A percentile compares a stretch with the other conserved stretches of the same genome.
Evolutionary conservation across 2,888 invertebrate species (phyloP).

Genomic region (Eilema griseolum): DNA sequence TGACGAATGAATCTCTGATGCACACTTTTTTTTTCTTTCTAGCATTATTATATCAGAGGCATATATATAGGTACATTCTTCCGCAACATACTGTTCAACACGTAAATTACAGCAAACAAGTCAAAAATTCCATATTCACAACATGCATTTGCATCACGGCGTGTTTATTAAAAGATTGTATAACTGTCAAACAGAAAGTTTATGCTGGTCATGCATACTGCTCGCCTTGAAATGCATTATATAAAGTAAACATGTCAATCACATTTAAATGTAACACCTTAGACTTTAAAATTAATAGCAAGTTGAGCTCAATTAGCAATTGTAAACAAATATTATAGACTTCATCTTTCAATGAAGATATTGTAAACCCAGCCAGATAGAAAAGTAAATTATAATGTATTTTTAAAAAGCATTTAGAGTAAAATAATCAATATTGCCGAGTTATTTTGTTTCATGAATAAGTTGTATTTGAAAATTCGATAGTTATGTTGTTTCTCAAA

Average conservation of each 20-base stretch:
- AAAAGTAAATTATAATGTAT: neutral
- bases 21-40: no score
- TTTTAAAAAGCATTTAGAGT: slow-evolving; percentile 14
- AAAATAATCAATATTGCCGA: slow-evolving; percentile 18
- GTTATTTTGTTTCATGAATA: slow-evolving; percentile 1
- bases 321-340: neutral
- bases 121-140: no score
- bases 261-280: neutral
- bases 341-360: neutral
- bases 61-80: no score
- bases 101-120: no score
- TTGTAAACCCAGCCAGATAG: neutral
- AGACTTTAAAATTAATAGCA: neutral
- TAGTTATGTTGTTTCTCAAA: no score
- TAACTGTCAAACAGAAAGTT: neutral
- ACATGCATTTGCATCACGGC: no score
- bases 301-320: neutral
- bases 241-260: neutral
- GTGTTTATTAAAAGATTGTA: neutral
- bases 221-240: neutral
- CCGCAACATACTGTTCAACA: no score
- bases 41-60: no score
- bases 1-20: no score
- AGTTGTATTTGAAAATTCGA: neutral
- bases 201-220: neutral